Evolutionary conservation across 1,140 invertebrate species (phyloP).

Genomic region (Araneus ventricosus): DNA sequence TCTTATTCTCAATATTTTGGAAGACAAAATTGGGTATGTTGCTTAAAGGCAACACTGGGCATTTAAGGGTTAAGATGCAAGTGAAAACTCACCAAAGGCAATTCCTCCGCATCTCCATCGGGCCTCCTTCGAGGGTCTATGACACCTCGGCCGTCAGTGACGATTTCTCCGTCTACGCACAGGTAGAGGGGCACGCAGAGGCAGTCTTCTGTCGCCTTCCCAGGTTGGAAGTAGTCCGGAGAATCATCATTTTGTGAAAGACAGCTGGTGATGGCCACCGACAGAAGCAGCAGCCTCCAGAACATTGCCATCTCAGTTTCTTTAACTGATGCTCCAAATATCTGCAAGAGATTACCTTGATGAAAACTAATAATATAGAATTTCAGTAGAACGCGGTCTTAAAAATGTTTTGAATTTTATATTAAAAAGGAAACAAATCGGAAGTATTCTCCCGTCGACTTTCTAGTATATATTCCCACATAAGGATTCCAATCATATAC

Average conservation of each 20-base stretch:
- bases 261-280: neutral
- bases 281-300: neutral
- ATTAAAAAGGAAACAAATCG: too few relatives aligned
- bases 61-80: too few relatives aligned
- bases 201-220: slow-evolving; percentile 73
- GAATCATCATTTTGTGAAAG: slow-evolving; percentile 7
- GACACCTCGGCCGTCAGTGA: slow-evolving; percentile 87
- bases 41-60: too few relatives aligned
- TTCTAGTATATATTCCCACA: too few relatives aligned
- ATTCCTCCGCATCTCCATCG: slow-evolving; percentile 63
- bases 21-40: too few relatives aligned
- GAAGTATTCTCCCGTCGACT: too few relatives aligned
- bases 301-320: neutral
- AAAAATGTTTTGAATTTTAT: too few relatives aligned
- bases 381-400: too few relatives aligned
- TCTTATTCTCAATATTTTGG: too few relatives aligned
- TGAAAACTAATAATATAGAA: too few relatives aligned
- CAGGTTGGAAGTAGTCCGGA: slow-evolving; percentile 61
- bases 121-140: slow-evolving; percentile 83
- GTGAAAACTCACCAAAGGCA: slow-evolving; percentile 61
- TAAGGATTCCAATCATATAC: too few relatives aligned
- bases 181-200: slow-evolving; percentile 84
- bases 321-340: neutral
- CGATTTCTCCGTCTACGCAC: slow-evolving; percentile 83
- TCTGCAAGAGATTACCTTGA: neutral